These are phyloP conservation scores for Paedocypris micromegethes DNA, from an alignment of 2,797 vertebrate species.

Conservation along the genomic window DNA sequence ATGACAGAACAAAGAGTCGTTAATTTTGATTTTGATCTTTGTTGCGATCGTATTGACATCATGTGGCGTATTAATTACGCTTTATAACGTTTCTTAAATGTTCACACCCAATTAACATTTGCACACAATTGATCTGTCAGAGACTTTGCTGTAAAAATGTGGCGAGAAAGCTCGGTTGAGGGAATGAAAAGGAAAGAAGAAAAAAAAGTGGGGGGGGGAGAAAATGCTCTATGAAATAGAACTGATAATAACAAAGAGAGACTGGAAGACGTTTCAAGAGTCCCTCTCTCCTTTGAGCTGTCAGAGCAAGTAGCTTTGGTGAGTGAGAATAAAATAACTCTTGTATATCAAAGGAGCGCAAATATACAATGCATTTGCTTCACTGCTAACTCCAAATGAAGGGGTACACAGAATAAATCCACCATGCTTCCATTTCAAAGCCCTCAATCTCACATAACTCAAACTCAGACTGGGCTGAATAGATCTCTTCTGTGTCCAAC, in stretches of 20 bases:
- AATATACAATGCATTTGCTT: slow-evolving; percentile 6
- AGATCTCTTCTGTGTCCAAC: not conserved
- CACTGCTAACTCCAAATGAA: slow-evolving; percentile 4
- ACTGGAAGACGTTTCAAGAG: slow-evolving; percentile 1
- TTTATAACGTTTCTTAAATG: too few relatives aligned
- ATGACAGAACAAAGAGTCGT: too few relatives aligned
- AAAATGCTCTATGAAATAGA: not conserved
- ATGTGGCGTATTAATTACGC: too few relatives aligned
- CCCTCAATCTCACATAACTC: not conserved
- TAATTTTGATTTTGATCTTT: too few relatives aligned
- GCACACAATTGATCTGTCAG: too few relatives aligned
- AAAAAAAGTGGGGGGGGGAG: not conserved
- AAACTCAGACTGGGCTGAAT: slow-evolving; percentile 2
- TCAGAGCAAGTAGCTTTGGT: not conserved
- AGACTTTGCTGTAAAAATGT: too few relatives aligned
- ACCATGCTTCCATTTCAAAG: not conserved
- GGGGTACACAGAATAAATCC: slow-evolving; percentile 3
- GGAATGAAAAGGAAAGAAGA: not conserved
- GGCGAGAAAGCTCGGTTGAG: too few relatives aligned
- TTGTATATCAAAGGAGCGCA: slow-evolving; percentile 15
- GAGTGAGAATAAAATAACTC: slow-evolving; percentile 13
- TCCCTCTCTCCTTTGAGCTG: slow-evolving; percentile 3
- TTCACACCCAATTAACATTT: too few relatives aligned
- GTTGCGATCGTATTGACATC: too few relatives aligned
- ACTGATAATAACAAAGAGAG: not conserved